Evolutionary conservation across 2,888 invertebrate species (phyloP).

Genomic region (Hyposoter dolosus): DNA sequence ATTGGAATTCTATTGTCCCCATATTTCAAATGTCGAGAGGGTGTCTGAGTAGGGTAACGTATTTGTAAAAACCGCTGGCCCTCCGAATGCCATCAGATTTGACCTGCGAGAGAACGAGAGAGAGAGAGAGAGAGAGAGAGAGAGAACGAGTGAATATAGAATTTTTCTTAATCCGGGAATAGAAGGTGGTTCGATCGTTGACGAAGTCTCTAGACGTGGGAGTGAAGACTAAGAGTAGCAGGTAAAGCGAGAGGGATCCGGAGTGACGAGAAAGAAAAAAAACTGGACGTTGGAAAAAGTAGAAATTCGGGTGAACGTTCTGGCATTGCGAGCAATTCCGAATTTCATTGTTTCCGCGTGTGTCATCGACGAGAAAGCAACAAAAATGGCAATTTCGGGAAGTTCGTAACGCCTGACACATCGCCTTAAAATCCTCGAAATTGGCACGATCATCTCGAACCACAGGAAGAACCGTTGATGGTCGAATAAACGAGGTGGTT

Average conservation of each 20-base stretch:
- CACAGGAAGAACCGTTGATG: background rate
- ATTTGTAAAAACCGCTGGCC: conserved; percentile 15
- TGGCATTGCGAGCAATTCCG: background rate
- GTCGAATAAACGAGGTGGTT: conserved; percentile 14
- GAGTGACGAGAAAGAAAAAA: conserved; percentile 13
- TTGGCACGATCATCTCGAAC: background rate
- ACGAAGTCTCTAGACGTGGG: conserved; percentile 3
- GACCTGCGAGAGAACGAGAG: background rate
- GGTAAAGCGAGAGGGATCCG: conserved; percentile 4
- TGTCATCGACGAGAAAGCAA: background rate
- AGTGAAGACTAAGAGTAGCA: conserved; percentile 1
- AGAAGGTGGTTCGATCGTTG: conserved; percentile 39
- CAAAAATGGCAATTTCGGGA: background rate
- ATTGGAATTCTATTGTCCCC: conserved; percentile 61
- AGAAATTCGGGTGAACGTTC: background rate
- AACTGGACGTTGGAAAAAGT: background rate
- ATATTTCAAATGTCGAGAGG: conserved; percentile 47
- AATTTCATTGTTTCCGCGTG: conserved; percentile 4
- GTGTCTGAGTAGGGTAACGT: conserved; percentile 25
- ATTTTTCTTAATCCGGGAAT: conserved; percentile 20
- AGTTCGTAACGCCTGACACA: conserved; percentile 1
- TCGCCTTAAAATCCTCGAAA: conserved; percentile 4
- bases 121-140: background rate
- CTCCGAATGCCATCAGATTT: conserved; percentile 49
- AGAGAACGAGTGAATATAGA: background rate